Percentiles rank a stretch among this genome's conserved stretches.
phyloP scores from a whole-genome alignment of 2,113 vertebrate genomes.

The Stictonetta naevosa region DNA sequence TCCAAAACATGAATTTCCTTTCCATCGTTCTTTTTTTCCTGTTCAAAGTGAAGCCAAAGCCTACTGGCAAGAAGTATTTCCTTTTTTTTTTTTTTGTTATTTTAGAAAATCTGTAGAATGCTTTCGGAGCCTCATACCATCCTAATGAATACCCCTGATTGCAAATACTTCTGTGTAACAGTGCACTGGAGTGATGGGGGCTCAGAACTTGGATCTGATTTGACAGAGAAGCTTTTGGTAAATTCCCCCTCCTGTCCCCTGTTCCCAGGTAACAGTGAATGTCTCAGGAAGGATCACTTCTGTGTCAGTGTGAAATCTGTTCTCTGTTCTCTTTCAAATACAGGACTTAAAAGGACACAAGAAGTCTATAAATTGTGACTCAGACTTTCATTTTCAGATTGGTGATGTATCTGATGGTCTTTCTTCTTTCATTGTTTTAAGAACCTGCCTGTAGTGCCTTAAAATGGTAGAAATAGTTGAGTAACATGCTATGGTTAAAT shows the following conservation, averaged over 20 bases:
- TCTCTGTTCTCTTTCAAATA: neutral
- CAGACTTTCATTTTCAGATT: neutral
- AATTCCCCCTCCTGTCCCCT: neutral
- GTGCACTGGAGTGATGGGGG: neutral
- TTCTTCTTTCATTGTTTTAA: neutral
- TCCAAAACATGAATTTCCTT: constrained; percentile 69
- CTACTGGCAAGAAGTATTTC: constrained; percentile 54
- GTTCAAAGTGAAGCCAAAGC: constrained; percentile 56
- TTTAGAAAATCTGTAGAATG: constrained; percentile 22
- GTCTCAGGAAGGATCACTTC: neutral
- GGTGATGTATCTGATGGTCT: neutral
- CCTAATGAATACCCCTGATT: constrained; percentile 22
- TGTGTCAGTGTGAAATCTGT: neutral
- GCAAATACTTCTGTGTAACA: neutral
- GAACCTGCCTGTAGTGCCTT: neutral
- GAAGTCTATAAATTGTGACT: neutral
- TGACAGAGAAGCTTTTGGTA: neutral
- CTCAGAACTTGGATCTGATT: neutral
- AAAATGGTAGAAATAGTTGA: neutral
- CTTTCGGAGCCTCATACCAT: constrained; percentile 18
- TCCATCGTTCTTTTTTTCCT: constrained; percentile 61
- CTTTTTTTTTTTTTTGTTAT: neutral
- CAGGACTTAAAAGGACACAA: neutral
- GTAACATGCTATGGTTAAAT: neutral
- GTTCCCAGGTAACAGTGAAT: neutral